Evolutionary conservation across 2,113 vertebrate genomes (phyloP).

Genomic region (Arizona elegans): DNA sequence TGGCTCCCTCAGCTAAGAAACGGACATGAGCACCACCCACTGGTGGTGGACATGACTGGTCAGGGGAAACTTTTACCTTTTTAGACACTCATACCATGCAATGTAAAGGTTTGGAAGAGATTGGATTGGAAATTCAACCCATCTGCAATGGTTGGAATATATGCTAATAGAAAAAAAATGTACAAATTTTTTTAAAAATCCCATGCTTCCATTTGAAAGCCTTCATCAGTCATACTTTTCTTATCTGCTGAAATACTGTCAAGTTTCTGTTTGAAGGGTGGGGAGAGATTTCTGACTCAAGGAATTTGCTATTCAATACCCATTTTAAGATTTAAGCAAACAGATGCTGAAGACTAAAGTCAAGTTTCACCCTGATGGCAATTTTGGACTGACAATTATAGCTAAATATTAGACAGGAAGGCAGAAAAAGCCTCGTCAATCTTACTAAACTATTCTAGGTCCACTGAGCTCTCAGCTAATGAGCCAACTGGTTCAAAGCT

Average conservation of each 20-base stretch:
- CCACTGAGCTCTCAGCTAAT: constrained; percentile 4
- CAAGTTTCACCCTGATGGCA: constrained; percentile 15
- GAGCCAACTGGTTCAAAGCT: background rate
- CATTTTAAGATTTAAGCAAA: constrained; percentile 47
- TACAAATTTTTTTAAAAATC: background rate
- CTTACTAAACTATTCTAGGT: constrained; percentile 12
- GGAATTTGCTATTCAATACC: constrained; percentile 34
- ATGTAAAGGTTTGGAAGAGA: background rate
- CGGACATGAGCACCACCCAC: background rate
- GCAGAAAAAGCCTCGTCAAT: background rate
- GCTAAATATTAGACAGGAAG: constrained; percentile 9
- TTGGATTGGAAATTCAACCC: background rate
- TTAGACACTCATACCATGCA: background rate
- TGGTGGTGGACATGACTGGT: background rate
- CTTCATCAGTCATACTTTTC: background rate
- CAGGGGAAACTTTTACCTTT: background rate
- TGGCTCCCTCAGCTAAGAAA: background rate
- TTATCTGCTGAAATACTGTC: constrained; percentile 22
- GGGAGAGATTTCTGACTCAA: constrained; percentile 12
- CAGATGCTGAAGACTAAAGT: constrained; percentile 33
- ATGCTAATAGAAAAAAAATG: background rate
- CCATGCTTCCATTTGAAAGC: background rate
- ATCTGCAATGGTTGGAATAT: background rate
- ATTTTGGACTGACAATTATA: constrained; percentile 28
- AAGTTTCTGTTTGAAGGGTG: accelerated